Evolutionary conservation across 2,797 vertebrate genomes (phyloP).

Genomic region (Trachops cirrhosus): DNA sequence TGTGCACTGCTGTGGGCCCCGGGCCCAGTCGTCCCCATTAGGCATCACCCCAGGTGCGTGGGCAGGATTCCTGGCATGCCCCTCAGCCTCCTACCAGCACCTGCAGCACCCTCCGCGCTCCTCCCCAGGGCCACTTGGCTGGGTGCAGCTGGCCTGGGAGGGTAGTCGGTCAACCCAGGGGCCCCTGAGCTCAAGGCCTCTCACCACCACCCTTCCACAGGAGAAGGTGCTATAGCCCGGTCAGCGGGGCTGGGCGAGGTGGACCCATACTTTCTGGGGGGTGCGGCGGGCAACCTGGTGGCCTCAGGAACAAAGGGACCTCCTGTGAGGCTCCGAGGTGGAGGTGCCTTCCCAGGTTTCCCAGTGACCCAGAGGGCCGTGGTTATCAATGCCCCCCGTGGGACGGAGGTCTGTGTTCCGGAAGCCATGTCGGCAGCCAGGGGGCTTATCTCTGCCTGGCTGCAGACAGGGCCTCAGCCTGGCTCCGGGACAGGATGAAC

Average conservation of each 20-base stretch:
- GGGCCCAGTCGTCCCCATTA: not conserved
- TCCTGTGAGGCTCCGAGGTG: not conserved
- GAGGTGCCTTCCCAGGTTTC: not conserved
- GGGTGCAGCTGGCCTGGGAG: not conserved
- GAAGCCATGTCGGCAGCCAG: not conserved
- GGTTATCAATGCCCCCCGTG: not conserved
- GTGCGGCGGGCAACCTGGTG: not conserved
- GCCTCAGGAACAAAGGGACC: not conserved
- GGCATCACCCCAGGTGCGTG: not conserved
- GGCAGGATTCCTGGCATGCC: not conserved
- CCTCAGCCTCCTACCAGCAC: not conserved
- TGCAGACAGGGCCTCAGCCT: not conserved
- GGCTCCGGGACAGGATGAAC: conserved; percentile 59
- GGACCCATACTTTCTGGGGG: not conserved
- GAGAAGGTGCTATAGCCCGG: not conserved
- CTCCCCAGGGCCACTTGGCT: not conserved
- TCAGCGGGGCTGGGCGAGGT: not conserved
- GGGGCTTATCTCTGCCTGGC: conserved; percentile 51
- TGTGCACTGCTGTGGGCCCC: not conserved
- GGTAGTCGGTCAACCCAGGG: not conserved
- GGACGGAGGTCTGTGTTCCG: not conserved
- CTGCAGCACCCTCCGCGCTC: not conserved
- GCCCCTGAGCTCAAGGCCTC: not conserved
- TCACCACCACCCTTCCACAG: not conserved
- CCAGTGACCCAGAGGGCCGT: not conserved